Percentiles rank a stretch among this genome's conserved stretches.
Evolutionary conservation across 2,113 vertebrate species (phyloP).

Genomic region (Cariama cristata): DNA sequence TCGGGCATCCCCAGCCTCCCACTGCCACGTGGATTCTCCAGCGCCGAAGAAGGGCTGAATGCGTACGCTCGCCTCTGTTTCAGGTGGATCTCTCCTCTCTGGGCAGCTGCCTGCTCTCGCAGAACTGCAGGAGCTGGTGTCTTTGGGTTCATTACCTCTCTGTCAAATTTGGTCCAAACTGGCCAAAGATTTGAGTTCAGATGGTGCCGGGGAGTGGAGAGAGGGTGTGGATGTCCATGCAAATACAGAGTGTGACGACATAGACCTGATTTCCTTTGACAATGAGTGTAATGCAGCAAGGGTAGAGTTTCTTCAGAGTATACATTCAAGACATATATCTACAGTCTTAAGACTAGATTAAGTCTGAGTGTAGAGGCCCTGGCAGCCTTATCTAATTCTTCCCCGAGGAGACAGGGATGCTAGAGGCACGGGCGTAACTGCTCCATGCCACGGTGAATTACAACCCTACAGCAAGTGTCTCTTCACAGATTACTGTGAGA

Average conservation of each 20-base stretch:
- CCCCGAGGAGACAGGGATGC: background rate
- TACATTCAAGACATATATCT: background rate
- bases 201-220: background rate
- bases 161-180: background rate
- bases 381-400: background rate
- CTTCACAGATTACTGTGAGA: background rate
- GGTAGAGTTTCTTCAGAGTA: background rate
- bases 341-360: background rate
- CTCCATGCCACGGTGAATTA: background rate
- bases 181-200: background rate
- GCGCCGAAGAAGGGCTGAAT: background rate
- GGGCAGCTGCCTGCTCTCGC: background rate
- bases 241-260: background rate
- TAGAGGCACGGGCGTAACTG: background rate
- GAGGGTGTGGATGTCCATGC: background rate
- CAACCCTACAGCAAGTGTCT: background rate
- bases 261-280: background rate
- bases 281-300: background rate
- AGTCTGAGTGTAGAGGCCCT: background rate
- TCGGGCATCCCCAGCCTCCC: background rate
- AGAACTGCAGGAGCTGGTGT: rapidly evolving
- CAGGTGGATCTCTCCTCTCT: background rate
- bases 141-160: background rate
- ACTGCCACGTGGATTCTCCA: rapidly evolving
- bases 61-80: background rate